Evolutionary conservation across 2,888 invertebrate genomes (phyloP), one percentile per base, ranked within the genome.

Genomic region (Branchellion lobata): DNA sequence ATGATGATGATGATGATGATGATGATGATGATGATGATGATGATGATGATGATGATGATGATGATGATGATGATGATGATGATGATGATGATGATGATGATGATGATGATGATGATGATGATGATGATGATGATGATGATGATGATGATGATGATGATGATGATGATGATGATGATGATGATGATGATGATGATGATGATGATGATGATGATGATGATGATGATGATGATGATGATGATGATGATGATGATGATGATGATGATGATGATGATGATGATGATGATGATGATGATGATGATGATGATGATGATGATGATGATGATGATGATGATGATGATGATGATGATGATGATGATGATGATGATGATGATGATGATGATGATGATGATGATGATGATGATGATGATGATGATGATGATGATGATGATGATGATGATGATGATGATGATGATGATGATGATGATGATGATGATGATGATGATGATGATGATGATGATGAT

Each of bases 81-180:
- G 40, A 40, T 8, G 40, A 40, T 8, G 8, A 40, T n/a, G n/a
- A n/a, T n/a, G n/a, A n/a, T 36, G 53, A 18, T 73, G 73, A 33
- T 73, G 36, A 36, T 68, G 78, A 78, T 78, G 68, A 65, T 78
- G 68, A 78, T 68, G n/a, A n/a, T n/a, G n/a, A n/a, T n/a, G n/a
- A n/a, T n/a, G n/a, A n/a, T 68, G 31, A 78, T 78, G 65, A 68
- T 68, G 31, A 33, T 68, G 65, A 61, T 75, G 21, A 75, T 47
- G 14, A 75, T 47, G 21, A 47, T 75, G 21, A 75, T 47, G 65
- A 21, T 65, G 65, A 21, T 65, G 65, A 65, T 65, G 5, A 65
- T 65, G 65, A 74, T 24, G 65, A 65, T 65, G 65, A 11, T 65
- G 65, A 65, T 65, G 65, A 65, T 65, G 65, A 74, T 40, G 74